Evolutionary conservation across 2,888 invertebrate genomes (phyloP).

Genomic region (Drosophila paucipuncta): DNA sequence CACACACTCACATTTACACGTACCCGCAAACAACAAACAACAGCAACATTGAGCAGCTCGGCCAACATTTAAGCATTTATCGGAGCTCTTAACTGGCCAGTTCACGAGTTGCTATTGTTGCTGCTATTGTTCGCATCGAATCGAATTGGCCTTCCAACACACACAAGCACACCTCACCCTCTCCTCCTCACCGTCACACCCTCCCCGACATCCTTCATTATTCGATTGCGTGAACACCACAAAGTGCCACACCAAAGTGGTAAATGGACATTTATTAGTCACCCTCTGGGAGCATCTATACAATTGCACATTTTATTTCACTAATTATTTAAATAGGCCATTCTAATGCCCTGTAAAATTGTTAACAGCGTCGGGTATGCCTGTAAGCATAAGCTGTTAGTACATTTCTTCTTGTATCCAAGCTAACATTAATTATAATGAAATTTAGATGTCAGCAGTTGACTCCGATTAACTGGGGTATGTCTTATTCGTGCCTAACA

Average conservation of each 20-base stretch:
- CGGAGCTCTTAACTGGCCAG: slow-evolving; percentile 49
- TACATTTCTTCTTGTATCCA: not conserved
- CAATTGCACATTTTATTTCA: slow-evolving; percentile 38
- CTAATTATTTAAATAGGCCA: slow-evolving; percentile 53
- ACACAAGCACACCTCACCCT: not conserved
- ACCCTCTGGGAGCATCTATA: slow-evolving; percentile 36
- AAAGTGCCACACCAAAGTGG: slow-evolving; percentile 35
- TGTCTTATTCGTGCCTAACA: not conserved
- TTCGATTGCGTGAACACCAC: slow-evolving; percentile 17
- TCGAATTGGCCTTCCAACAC: slow-evolving; percentile 9
- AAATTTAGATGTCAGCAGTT: not conserved
- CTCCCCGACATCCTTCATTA: not conserved
- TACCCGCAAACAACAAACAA: slow-evolving; percentile 20
- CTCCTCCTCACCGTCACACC: not conserved
- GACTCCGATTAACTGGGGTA: not conserved
- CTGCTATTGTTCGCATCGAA: slow-evolving; percentile 7
- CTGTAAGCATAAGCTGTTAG: not conserved
- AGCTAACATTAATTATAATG: not conserved
- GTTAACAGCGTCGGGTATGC: not conserved
- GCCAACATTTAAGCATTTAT: slow-evolving; percentile 63
- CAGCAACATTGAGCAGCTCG: slow-evolving; percentile 17
- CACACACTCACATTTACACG: slow-evolving; percentile 5
- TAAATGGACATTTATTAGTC: slow-evolving; percentile 56
- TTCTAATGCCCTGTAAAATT: slow-evolving; percentile 18
- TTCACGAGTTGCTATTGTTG: slow-evolving; percentile 17